phyloP scores from a whole-genome alignment of 2,888 invertebrate genomes.

The Nasonovia ribisnigri region DNA sequence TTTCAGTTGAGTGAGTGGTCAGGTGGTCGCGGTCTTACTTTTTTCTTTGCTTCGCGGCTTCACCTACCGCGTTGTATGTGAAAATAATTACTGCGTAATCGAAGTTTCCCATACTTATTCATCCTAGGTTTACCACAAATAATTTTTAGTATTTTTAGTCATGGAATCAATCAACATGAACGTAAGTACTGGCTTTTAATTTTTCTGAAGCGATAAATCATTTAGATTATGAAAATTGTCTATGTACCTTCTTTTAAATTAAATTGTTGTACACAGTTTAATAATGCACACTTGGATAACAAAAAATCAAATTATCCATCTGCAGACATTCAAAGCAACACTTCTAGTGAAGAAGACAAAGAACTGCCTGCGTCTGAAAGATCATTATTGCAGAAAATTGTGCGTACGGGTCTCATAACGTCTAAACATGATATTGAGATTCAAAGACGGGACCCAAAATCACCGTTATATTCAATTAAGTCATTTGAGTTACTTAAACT shows the following conservation, averaged over 20 bases:
- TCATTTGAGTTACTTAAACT: constrained; percentile 88
- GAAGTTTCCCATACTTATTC: neutral
- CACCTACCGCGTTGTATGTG: no score
- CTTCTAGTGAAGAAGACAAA: constrained; percentile 70
- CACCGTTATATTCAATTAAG: constrained; percentile 95
- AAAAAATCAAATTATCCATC: neutral
- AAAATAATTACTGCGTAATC: neutral
- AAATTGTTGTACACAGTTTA: neutral
- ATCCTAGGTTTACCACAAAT: neutral
- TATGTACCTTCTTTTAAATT: neutral
- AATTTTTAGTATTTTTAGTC: neutral
- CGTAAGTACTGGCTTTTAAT: constrained; percentile 22
- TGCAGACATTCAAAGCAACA: neutral
- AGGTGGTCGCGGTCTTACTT: no score
- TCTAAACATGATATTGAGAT: constrained; percentile 86
- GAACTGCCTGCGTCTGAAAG: constrained; percentile 79
- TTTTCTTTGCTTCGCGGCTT: no score
- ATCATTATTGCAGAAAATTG: constrained; percentile 90
- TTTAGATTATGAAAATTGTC: neutral
- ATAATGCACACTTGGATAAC: neutral
- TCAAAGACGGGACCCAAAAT: constrained; percentile 91
- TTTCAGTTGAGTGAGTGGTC: no score
- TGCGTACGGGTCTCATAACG: constrained; percentile 89
- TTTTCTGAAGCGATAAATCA: neutral
- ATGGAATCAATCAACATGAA: constrained; percentile 38